These are phyloP conservation scores for Chascanopsetta lugubris DNA, from an alignment of 2,113 vertebrate genomes.

Conservation along the genomic window DNA sequence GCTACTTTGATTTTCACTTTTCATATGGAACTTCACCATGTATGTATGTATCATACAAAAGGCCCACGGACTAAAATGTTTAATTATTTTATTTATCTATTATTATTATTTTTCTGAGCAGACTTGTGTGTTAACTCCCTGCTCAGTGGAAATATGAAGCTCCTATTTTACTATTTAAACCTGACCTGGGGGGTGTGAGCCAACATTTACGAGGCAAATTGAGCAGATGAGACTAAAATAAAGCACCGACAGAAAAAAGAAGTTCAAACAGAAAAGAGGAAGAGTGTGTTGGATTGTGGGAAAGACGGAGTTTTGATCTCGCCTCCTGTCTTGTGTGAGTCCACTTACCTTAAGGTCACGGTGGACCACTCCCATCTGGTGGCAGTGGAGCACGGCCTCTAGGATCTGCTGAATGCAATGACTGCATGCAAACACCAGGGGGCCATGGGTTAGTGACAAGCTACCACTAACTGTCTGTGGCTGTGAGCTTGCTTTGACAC, in stretches of 20 bases:
- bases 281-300: neutral
- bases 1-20: too few species aligned
- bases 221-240: neutral
- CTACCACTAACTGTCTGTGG: slow-evolving; percentile 81
- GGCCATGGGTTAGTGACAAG: slow-evolving; percentile 90
- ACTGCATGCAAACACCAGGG: slow-evolving; percentile 98
- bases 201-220: too few species aligned
- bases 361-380: slow-evolving; percentile 98
- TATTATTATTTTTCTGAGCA: too few species aligned
- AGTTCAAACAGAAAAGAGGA: neutral
- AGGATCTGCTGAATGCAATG: slow-evolving; percentile 99
- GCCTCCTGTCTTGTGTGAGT: slow-evolving; percentile 6
- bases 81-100: too few species aligned
- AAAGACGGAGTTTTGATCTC: neutral
- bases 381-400: slow-evolving; percentile 97
- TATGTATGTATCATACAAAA: too few species aligned
- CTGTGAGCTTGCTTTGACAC: slow-evolving; percentile 77
- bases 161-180: neutral
- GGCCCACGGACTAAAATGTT: too few species aligned
- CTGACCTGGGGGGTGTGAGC: neutral
- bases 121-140: neutral
- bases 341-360: slow-evolving; percentile 97
- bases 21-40: too few species aligned
- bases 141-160: neutral
- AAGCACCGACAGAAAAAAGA: neutral